Conservation (phyloP, 2,888 invertebrate species). For the Erannis defoliaria region DNA sequence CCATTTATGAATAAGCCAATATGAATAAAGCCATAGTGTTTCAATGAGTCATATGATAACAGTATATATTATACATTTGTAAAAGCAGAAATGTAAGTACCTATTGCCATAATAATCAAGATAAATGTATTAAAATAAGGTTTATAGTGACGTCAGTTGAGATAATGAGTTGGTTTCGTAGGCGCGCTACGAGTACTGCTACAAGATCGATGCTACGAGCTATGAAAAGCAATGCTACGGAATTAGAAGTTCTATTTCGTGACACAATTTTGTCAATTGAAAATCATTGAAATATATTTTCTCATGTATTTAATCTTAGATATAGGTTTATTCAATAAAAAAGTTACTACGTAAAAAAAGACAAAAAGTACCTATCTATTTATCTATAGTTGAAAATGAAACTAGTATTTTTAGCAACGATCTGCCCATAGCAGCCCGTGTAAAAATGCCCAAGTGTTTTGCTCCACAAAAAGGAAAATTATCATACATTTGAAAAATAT, state of each 20-base stretch:
- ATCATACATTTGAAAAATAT: no score
- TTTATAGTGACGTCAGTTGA: conserved; percentile 6
- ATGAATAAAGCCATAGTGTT: conserved; percentile 25
- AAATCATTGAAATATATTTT: background rate
- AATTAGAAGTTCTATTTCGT: background rate
- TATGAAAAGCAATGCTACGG: conserved; percentile 20
- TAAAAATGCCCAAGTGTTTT: no score
- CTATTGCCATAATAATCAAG: background rate
- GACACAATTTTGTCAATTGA: background rate
- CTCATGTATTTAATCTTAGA: no score
- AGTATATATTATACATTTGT: background rate
- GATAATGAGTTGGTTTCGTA: conserved; percentile 20
- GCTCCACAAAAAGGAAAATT: no score
- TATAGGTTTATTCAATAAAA: no score
- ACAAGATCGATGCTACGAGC: conserved; percentile 9
- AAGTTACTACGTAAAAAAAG: no score
- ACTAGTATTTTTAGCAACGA: no score
- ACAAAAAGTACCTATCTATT: no score
- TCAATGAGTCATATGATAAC: conserved; percentile 6
- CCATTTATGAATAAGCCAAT: conserved; percentile 44
- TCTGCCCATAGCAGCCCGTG: no score
- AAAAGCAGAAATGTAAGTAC: background rate
- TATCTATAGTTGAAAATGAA: no score
- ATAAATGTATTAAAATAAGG: background rate
- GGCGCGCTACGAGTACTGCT: conserved; percentile 26